Evolutionary conservation across 2,797 vertebrate genomes (phyloP), one percentile per base, ranked within the genome.

Genomic region (Myotis pilosus): DNA sequence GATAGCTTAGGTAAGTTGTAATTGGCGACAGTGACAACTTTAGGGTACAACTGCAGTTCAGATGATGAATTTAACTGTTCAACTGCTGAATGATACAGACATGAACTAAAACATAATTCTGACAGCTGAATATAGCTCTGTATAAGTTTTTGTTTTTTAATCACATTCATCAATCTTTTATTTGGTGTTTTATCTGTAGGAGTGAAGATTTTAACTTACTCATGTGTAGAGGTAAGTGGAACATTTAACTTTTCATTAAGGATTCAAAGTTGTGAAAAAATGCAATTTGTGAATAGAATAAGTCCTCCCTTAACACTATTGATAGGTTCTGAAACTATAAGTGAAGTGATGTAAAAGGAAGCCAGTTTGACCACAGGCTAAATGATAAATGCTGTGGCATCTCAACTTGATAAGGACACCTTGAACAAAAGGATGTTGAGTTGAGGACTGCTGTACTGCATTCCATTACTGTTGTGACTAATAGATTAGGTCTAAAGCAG

Each of bases 31-130:
- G 0, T 75, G 28, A 62, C 57, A 38, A 72, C 91, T 30, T 69
- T 82, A 51, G 22, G 36, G 53, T 69, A 30, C 0, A 11, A 8
- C 96, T 95, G 89, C 94, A 94, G 97, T 98, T 98, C 96, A 51
- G 0, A 90, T 98, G 98, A 98, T 98, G 97, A 98, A 97, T 98
- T 92, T 90, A 96, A 95, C 44, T 97, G 98, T 98, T 98, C 98
- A 98, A 97, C 98, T 98, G 98, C 98, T 98, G 98, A 95, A 94
- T 98, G 98, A 98, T 97, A 96, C 92, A 98, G 95, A 98, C 96
- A 96, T 98, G 97, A 98, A 98, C 97, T 97, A 95, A 98, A 97
- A 94, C 47, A 91, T 84, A 89, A 97, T 97, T 98, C 98, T 98
- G 98, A 98, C 5, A 89, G 92, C 94, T 97, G 76, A 22, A 13